Conservation (phyloP, 2,797 vertebrate species). For the Gila robusta region DNA sequence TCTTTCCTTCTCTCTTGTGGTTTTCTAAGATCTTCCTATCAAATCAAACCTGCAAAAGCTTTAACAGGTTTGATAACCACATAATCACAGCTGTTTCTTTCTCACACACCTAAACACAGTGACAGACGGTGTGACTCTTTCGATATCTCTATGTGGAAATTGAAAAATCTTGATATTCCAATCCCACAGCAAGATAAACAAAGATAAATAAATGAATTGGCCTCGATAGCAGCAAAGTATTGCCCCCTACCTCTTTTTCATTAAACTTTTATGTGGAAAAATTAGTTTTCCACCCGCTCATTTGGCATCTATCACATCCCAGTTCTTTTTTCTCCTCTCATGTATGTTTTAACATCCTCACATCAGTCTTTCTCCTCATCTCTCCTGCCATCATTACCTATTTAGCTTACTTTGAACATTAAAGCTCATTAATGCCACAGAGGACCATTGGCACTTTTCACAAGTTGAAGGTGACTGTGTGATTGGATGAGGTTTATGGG, state of each 20-base stretch:
- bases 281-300: constrained; percentile 39
- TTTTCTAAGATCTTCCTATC: constrained; percentile 1
- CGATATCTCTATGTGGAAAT: constrained; percentile 2
- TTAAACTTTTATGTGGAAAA: constrained; percentile 49
- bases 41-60: constrained; percentile 20
- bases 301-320: constrained; percentile 42
- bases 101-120: not conserved
- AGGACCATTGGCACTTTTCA: constrained; percentile 25
- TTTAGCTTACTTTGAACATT: constrained; percentile 38
- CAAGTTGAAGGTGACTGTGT: constrained; percentile 45
- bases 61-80: constrained; percentile 30
- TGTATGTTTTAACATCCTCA: constrained; percentile 60
- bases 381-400: constrained; percentile 43
- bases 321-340: constrained; percentile 39
- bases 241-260: constrained; percentile 25
- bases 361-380: constrained; percentile 48
- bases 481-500: constrained; percentile 41
- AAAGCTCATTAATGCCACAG: constrained; percentile 42
- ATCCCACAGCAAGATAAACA: constrained; percentile 8
- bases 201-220: not conserved
- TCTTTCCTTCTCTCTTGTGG: not conserved
- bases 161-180: not conserved
- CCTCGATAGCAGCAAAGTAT: not conserved
- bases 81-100: constrained; percentile 26
- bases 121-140: constrained; percentile 17